These are phyloP conservation scores for Solenopsis fugax DNA, from an alignment of 1,140 invertebrate species.

Conservation along the genomic window DNA sequence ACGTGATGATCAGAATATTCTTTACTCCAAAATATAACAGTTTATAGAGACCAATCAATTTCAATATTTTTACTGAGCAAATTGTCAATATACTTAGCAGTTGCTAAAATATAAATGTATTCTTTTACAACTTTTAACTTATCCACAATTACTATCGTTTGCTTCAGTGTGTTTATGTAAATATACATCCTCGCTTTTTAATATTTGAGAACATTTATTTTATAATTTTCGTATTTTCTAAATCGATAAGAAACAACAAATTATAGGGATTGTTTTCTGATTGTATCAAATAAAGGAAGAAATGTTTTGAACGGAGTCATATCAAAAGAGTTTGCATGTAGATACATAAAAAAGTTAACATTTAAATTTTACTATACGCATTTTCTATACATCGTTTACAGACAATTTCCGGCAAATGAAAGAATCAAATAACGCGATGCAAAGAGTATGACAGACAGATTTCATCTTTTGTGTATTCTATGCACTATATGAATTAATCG, in stretches of 20 bases:
- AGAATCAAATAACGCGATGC: conserved; percentile 6
- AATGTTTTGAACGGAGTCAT: background rate
- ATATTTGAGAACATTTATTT: conserved; percentile 12
- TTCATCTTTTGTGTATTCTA: background rate
- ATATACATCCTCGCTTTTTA: background rate
- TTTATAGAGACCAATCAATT: background rate
- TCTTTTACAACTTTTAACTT: conserved; percentile 1
- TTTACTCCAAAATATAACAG: background rate
- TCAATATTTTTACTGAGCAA: conserved; percentile 35
- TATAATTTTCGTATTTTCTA: conserved; percentile 7
- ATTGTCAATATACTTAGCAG: conserved; percentile 3
- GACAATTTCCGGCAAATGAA: background rate
- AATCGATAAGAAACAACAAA: conserved; percentile 25
- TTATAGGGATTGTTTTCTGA: background rate
- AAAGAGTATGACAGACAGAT: conserved; percentile 3
- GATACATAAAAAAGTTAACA: background rate
- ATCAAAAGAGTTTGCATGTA: background rate
- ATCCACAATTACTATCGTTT: conserved; percentile 4
- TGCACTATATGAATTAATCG: background rate
- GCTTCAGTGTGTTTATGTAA: background rate
- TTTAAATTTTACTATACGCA: background rate
- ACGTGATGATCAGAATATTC: background rate
- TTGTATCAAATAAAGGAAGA: background rate
- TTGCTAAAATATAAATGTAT: background rate
- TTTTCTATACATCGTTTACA: background rate